Conservation (phyloP, 2,888 invertebrate species). For the Germaria angustata region DNA sequence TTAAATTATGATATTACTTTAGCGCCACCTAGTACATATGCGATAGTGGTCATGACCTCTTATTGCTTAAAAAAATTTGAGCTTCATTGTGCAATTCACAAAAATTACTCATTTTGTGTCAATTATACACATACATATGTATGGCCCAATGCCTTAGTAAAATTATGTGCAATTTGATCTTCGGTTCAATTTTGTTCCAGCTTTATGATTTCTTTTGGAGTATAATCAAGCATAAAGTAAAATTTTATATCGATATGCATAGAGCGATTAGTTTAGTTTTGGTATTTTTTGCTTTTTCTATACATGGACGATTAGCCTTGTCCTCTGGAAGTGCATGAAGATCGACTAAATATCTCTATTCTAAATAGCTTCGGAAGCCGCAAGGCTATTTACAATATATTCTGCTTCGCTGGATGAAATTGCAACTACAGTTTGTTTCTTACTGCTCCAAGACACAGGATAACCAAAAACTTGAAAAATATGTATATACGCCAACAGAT, state of each 20-base stretch:
- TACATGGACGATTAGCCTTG: neutral
- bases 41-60: no score
- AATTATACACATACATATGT: no score
- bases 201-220: neutral
- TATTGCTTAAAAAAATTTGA: no score
- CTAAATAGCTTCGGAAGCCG: neutral
- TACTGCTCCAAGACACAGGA: neutral
- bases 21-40: no score
- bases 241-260: slow-evolving; percentile 7
- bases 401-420: slow-evolving; percentile 8
- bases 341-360: slow-evolving; percentile 12
- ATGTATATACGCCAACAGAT: neutral
- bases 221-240: neutral
- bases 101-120: no score
- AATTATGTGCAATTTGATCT: neutral
- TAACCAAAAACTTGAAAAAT: neutral
- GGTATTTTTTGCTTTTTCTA: neutral
- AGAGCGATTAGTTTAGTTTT: slow-evolving; percentile 1
- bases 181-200: neutral
- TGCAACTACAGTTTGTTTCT: neutral
- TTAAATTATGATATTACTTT: no score
- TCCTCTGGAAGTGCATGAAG: slow-evolving; percentile 5
- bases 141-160: slow-evolving; percentile 6
- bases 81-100: no score
- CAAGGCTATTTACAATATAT: slow-evolving; percentile 12